Evolutionary conservation across 2,113 vertebrate species (phyloP), one percentile per base, ranked within the genome.

Genomic region (Ramphastos sulfuratus): DNA sequence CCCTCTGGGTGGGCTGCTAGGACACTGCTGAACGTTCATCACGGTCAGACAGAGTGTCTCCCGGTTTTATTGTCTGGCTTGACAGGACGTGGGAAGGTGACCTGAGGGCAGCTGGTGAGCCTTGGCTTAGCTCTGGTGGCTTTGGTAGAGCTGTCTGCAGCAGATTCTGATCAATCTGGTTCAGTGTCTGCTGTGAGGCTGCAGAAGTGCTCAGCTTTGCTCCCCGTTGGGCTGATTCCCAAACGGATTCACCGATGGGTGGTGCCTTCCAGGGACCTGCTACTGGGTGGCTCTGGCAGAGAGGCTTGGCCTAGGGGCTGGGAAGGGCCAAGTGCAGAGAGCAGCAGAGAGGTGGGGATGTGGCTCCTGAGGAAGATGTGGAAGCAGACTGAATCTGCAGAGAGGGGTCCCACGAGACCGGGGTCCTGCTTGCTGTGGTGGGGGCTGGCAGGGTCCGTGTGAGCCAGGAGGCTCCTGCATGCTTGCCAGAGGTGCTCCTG

Each of bases 151-250:
- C 5, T 1, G 1, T 23, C 70, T 42, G 63, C 58, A 25, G 9
- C 54, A 42, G 35, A 13, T 71, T 35, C 63, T 66, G 55, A 4
- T 31, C 65, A 1, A 1, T n/a, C 63, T 17, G 28, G 1, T 37
- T 17, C 23, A 3, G 8, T 23, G 30, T 20, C 50, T 77, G 2
- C 73, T 58, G 16, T 6, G n/a, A 12, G 9, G 5, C 66, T 54
- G n/a, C 0, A 4, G 48, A 61, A 2, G 15, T 4, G 7, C 52
- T 67, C 25, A 1, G 4, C 0, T 0, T 19, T 44, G 44, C 70
- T 64, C 21, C 52, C 5, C 15, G 7, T 44, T 31, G 0, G 2
- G 25, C 20, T 46, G 55, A 13, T 48, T 69, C n/a, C 59, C 4
- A 2, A 5, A 4, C 2, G 18, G 61, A 17, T 50, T 46, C 15